A percentile compares a stretch with the other conserved stretches of the same genome.
These are phyloP conservation scores for Carduelis carduelis DNA, from an alignment of 2,797 vertebrate species.

Conservation along the genomic window DNA sequence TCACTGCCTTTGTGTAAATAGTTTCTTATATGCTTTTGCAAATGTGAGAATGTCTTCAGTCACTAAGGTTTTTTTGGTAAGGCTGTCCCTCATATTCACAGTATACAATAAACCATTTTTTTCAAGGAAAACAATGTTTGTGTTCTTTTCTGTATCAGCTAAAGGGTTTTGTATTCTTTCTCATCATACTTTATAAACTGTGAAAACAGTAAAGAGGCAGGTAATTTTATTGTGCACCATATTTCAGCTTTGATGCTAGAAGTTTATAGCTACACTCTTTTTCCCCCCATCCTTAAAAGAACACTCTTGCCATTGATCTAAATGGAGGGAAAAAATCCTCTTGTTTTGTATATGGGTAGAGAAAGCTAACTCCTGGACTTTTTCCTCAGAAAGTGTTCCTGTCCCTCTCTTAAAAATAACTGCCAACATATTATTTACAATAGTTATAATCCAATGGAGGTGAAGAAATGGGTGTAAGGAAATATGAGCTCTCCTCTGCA, in stretches of 20 bases:
- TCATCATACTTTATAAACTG: background rate
- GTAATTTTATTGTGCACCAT: background rate
- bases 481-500: background rate
- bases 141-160: background rate
- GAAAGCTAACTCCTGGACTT: background rate
- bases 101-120: conserved; percentile 88
- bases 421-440: background rate
- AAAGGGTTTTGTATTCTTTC: background rate
- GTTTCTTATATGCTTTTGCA: conserved; percentile 82
- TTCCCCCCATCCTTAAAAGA: background rate
- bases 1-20: conserved; percentile 81
- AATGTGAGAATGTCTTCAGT: conserved; percentile 70
- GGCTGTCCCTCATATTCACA: conserved; percentile 81
- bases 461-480: background rate
- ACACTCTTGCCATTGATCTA: background rate
- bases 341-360: background rate
- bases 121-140: background rate
- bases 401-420: background rate
- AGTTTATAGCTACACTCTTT: background rate
- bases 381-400: background rate
- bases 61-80: conserved; percentile 69
- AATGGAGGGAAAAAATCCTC: background rate
- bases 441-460: background rate
- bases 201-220: background rate
- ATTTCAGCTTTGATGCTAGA: background rate